These are phyloP conservation scores for Nasonia oneida DNA, from an alignment of 2,888 invertebrate genomes.

Conservation along the genomic window DNA sequence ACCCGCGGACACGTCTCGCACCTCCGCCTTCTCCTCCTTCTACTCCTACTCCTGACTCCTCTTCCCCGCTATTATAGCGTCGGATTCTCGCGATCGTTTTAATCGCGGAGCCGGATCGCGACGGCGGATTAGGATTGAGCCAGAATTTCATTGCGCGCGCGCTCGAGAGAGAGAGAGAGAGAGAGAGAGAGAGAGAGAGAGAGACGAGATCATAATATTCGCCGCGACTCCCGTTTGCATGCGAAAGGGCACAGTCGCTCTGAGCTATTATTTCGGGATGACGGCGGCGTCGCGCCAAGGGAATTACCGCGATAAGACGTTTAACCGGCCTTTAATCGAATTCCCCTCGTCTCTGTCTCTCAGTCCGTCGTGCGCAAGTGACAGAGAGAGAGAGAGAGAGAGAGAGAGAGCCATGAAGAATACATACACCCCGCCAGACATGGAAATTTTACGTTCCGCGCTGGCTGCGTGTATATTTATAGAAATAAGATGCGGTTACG, in stretches of 20 bases:
- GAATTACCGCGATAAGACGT: conserved; percentile 55
- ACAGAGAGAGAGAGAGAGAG: background rate
- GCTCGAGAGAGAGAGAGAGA: too few species aligned
- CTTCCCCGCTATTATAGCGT: background rate
- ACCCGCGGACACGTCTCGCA: background rate
- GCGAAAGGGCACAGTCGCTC: conserved; percentile 7
- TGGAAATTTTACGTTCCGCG: background rate
- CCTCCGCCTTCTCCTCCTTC: background rate
- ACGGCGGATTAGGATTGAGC: conserved; percentile 31
- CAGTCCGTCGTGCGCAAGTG: background rate
- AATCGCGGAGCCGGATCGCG: background rate
- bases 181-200: background rate
- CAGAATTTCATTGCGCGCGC: conserved; percentile 29
- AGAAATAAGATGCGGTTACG: background rate
- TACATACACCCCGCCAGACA: background rate
- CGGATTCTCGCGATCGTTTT: conserved; percentile 16
- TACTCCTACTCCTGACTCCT: background rate
- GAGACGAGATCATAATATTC: background rate
- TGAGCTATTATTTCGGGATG: conserved; percentile 53
- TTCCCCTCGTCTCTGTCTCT: conserved; percentile 17
- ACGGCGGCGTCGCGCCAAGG: conserved; percentile 22
- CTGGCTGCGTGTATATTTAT: background rate
- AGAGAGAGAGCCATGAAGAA: background rate
- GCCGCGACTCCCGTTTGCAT: conserved; percentile 29
- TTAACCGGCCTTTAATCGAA: conserved; percentile 56